phyloP scores from a whole-genome alignment of 2,797 vertebrate species.

The Luscinia megarhynchos region DNA sequence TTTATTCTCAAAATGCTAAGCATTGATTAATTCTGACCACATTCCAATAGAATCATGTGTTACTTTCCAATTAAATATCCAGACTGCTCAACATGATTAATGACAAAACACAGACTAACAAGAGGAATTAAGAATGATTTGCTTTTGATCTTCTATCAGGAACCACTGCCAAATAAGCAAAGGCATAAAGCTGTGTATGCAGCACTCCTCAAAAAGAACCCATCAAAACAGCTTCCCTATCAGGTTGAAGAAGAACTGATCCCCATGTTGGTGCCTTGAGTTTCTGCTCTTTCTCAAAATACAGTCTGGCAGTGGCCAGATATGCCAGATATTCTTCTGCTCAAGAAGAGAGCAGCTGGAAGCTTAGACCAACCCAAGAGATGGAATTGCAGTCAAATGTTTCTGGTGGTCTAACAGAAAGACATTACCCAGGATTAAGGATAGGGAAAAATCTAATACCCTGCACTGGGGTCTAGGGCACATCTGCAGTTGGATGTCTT shows the following conservation, averaged over 20 bases:
- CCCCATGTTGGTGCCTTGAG: not conserved
- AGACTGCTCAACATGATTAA: slow-evolving; percentile 44
- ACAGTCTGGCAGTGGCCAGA: not conserved
- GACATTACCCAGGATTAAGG: not conserved
- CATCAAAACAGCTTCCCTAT: not conserved
- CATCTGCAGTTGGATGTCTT: not conserved
- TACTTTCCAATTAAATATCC: slow-evolving; percentile 55
- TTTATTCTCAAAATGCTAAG: not conserved
- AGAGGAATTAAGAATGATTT: slow-evolving; percentile 52
- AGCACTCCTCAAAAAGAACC: not conserved
- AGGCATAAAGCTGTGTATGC: not conserved
- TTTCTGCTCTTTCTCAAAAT: slow-evolving; percentile 1
- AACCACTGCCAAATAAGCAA: slow-evolving; percentile 43
- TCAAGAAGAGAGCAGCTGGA: not conserved
- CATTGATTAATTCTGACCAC: slow-evolving; percentile 58
- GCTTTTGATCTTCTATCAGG: slow-evolving; percentile 22
- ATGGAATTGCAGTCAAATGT: not conserved
- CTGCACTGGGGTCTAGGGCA: not conserved
- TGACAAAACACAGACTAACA: slow-evolving; percentile 52
- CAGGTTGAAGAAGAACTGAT: slow-evolving; percentile 22
- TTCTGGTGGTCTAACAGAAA: not conserved
- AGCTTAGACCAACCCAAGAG: not conserved
- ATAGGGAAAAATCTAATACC: not conserved
- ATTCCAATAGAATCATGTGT: slow-evolving; percentile 40
- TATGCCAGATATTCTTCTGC: not conserved